Percentiles rank a stretch among this genome's conserved stretches.
Evolutionary conservation across 53 echinoderm and acorn worm species (phyloP).

Genomic region (Apostichopus leukothele): DNA sequence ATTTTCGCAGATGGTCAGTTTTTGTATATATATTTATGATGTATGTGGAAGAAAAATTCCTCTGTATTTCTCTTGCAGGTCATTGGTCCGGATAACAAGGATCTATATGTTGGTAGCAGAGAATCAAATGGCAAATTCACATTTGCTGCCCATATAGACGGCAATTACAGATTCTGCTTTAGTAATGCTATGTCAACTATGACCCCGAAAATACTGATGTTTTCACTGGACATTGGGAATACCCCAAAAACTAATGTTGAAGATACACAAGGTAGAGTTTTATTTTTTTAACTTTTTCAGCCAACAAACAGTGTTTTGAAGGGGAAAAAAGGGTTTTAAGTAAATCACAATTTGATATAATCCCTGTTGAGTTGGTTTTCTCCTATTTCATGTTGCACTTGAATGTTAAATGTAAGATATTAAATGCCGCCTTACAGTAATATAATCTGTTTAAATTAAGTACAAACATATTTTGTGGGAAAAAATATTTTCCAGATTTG

Average conservation of each 20-base stretch:
- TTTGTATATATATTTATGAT: not conserved
- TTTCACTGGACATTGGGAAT: constrained; percentile 92
- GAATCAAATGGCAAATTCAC: constrained; percentile 98
- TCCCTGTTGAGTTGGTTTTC: too few relatives aligned
- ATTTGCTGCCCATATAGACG: constrained; percentile 93
- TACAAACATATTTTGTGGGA: too few relatives aligned
- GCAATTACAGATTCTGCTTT: constrained; percentile 88
- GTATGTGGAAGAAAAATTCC: not conserved
- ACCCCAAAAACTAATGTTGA: constrained; percentile 76
- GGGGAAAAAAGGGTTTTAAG: too few relatives aligned
- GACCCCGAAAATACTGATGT: constrained; percentile 98
- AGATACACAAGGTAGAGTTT: constrained; percentile 80
- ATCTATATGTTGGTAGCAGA: constrained; percentile 82
- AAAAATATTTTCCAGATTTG: too few relatives aligned
- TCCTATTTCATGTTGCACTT: too few relatives aligned
- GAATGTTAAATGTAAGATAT: too few relatives aligned
- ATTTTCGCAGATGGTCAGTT: too few relatives aligned
- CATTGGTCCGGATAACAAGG: constrained; percentile 83
- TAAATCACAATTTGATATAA: too few relatives aligned
- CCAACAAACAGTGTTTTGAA: too few relatives aligned
- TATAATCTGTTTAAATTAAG: too few relatives aligned
- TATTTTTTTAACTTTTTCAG: too few relatives aligned
- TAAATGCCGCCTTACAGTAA: too few relatives aligned
- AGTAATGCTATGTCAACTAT: constrained; percentile 99
- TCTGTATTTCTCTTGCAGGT: constrained; percentile 51